phyloP scores from a whole-genome alignment of 2,888 invertebrate genomes.

The Ganaspis brasiliensis region DNA sequence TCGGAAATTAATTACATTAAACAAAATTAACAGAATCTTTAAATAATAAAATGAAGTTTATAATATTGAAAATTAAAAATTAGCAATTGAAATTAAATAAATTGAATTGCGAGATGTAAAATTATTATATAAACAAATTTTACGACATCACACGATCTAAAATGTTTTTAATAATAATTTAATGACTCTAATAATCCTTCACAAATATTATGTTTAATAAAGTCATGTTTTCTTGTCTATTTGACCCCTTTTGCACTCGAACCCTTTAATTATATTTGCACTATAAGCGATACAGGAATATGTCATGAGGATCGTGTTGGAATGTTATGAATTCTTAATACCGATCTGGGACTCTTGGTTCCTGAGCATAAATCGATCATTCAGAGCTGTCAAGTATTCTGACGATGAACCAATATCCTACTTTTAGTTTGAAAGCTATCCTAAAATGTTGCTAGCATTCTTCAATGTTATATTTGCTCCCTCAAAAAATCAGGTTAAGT shows the following conservation, averaged over 20 bases:
- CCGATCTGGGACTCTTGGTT: conserved; percentile 29
- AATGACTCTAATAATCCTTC: too few relatives aligned
- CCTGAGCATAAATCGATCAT: conserved; percentile 35
- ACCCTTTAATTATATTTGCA: conserved; percentile 12
- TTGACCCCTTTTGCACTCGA: neutral
- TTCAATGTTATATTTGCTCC: neutral
- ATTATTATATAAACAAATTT: too few relatives aligned
- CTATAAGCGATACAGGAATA: conserved; percentile 22
- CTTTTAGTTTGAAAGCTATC: conserved; percentile 10
- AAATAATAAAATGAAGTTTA: too few relatives aligned
- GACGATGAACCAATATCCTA: conserved; percentile 32
- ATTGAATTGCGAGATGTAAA: too few relatives aligned
- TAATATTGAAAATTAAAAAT: too few relatives aligned
- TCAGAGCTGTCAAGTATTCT: conserved; percentile 19
- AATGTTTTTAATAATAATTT: too few relatives aligned
- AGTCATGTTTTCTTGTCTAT: too few relatives aligned
- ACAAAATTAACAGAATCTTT: too few relatives aligned
- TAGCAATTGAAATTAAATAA: too few relatives aligned
- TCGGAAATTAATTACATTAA: too few relatives aligned
- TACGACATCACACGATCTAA: too few relatives aligned
- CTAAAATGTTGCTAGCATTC: conserved; percentile 4
- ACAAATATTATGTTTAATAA: too few relatives aligned
- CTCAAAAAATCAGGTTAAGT: conserved; percentile 31
- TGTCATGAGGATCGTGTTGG: conserved; percentile 26
- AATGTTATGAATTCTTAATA: conserved; percentile 38